Percentiles rank a stretch among this genome's conserved stretches.
Conservation (phyloP, 2,113 vertebrate species). For the Romanogobio albipinnatus region DNA sequence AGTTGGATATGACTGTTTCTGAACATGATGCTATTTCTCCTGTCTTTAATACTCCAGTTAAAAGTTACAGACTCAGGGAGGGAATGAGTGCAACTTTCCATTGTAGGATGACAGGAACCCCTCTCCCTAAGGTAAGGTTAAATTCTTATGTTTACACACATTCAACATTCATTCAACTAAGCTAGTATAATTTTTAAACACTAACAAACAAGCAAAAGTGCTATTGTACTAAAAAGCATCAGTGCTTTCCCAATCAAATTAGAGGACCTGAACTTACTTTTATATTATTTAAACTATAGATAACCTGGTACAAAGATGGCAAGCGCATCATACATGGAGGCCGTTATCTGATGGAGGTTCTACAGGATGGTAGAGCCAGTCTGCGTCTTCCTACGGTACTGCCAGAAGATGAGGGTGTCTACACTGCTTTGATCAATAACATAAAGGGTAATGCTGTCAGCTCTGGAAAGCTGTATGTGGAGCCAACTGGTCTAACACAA, state of each 20-base stretch:
- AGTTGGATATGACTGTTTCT: slow-evolving; percentile 83
- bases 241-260: neutral
- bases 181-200: neutral
- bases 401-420: slow-evolving; percentile 96
- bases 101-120: slow-evolving; percentile 89
- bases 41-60: slow-evolving; percentile 85
- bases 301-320: slow-evolving; percentile 97
- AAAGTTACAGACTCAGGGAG: slow-evolving; percentile 93
- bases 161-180: neutral
- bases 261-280: neutral
- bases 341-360: slow-evolving; percentile 87
- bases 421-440: slow-evolving; percentile 91
- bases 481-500: slow-evolving; percentile 81
- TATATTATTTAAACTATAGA: slow-evolving; percentile 69
- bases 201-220: neutral
- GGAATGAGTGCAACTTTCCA: slow-evolving; percentile 96
- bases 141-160: neutral
- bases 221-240: neutral
- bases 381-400: slow-evolving; percentile 86
- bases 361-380: slow-evolving; percentile 90
- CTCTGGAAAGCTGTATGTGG: slow-evolving; percentile 93
- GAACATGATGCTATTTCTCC: slow-evolving; percentile 85
- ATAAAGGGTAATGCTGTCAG: slow-evolving; percentile 93
- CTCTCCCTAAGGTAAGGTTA: slow-evolving; percentile 87
- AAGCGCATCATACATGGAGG: slow-evolving; percentile 86